Conservation (phyloP, 1,140 invertebrate genomes). For the Bactericera cockerelli region DNA sequence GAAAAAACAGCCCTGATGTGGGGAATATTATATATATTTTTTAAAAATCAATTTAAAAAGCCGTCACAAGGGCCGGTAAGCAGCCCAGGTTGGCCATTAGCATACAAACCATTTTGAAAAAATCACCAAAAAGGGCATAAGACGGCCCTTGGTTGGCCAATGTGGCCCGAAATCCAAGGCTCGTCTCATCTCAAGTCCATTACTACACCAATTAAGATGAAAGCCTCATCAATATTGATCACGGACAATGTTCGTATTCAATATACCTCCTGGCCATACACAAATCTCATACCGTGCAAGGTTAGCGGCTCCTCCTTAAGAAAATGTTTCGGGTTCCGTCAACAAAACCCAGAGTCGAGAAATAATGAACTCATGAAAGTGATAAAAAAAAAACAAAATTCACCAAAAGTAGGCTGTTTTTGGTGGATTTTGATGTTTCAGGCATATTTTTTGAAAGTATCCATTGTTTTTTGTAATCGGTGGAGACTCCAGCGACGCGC, state of each 20-base stretch:
- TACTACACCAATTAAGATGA: conserved; percentile 7
- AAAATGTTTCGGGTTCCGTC: neutral
- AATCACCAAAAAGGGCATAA: too few species aligned
- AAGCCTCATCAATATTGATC: conserved; percentile 7
- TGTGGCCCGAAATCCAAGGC: too few species aligned
- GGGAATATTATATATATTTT: too few species aligned
- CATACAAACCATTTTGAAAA: too few species aligned
- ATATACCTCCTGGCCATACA: neutral
- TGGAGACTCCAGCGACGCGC: too few species aligned
- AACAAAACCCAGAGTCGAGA: neutral
- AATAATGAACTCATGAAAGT: neutral
- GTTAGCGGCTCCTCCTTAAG: neutral
- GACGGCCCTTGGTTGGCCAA: too few species aligned
- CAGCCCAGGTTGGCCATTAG: too few species aligned
- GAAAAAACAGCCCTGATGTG: too few species aligned
- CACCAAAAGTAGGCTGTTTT: neutral
- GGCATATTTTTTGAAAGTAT: neutral
- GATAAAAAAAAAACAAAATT: neutral
- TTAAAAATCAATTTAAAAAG: too few species aligned
- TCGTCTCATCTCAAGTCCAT: too few species aligned
- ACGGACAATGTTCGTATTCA: neutral
- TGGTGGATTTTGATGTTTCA: neutral
- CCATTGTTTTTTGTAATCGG: neutral
- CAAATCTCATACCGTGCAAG: neutral
- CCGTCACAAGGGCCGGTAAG: too few species aligned